Conservation (phyloP, 2,797 vertebrate species). For the Neosilurus hyrtlii region DNA sequence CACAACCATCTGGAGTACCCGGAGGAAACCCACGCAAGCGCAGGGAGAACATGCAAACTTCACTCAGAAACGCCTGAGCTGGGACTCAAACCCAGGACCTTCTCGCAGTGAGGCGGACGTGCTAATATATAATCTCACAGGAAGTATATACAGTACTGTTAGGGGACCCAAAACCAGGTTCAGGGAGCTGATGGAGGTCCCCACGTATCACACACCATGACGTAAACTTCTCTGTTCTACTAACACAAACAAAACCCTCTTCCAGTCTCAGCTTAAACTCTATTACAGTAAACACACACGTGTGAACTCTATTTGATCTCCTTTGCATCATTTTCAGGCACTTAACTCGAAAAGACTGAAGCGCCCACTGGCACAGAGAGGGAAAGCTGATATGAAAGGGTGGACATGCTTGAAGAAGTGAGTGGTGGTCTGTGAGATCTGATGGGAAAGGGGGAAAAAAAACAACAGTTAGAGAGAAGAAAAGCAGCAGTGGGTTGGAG, state of each 20-base stretch:
- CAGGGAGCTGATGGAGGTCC: not conserved
- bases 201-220: not conserved
- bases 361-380: not conserved
- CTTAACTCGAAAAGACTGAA: slow-evolving; percentile 13
- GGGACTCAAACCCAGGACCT: too few species aligned
- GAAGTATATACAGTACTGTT: not conserved
- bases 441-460: not conserved
- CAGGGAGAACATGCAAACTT: too few species aligned
- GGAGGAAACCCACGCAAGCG: too few species aligned
- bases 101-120: too few species aligned
- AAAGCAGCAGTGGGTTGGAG: slow-evolving; percentile 8
- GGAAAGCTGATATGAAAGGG: not conserved
- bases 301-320: slow-evolving; percentile 22
- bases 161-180: not conserved
- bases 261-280: not conserved
- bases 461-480: not conserved
- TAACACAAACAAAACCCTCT: not conserved
- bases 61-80: too few species aligned
- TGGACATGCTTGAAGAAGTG: slow-evolving; percentile 35
- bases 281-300: not conserved
- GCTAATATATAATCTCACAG: slow-evolving; percentile 1
- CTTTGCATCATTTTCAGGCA: not conserved
- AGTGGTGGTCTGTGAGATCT: slow-evolving; percentile 21
- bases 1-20: too few species aligned
- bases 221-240: not conserved